phyloP scores from a whole-genome alignment of 2,797 vertebrate species.

The Xenentodon cancila region DNA sequence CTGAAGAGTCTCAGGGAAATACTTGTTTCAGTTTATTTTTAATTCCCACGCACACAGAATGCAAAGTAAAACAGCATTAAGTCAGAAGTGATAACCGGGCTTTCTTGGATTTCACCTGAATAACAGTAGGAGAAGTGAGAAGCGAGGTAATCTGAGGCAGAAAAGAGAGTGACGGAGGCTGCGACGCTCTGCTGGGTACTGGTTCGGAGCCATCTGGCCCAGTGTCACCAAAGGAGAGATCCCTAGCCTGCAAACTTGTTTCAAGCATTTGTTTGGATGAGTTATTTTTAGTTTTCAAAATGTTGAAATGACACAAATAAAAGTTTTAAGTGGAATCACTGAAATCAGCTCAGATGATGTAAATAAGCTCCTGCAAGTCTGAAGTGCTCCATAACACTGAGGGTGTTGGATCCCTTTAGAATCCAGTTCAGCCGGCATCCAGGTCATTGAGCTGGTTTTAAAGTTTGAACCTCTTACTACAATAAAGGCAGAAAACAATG shows the following conservation, averaged over 20 bases:
- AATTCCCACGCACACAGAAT: slow-evolving; percentile 7
- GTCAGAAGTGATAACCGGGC: slow-evolving; percentile 42
- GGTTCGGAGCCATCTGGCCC: slow-evolving; percentile 65
- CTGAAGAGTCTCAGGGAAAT: slow-evolving; percentile 9
- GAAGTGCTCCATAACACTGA: not conserved
- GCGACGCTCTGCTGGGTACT: slow-evolving; percentile 50
- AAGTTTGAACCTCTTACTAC: slow-evolving; percentile 25
- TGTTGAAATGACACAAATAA: slow-evolving; percentile 11
- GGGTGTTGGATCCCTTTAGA: slow-evolving; percentile 5
- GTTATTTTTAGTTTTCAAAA: slow-evolving; percentile 18
- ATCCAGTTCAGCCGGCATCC: not conserved
- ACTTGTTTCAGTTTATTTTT: not conserved
- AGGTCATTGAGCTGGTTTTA: not conserved
- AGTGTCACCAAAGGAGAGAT: slow-evolving; percentile 47
- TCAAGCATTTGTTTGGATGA: slow-evolving; percentile 44
- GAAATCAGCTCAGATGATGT: too few relatives aligned
- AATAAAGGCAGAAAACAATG: slow-evolving; percentile 38
- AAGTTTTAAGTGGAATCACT: too few relatives aligned
- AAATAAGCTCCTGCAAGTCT: not conserved
- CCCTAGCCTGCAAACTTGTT: slow-evolving; percentile 54
- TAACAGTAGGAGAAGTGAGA: slow-evolving; percentile 43
- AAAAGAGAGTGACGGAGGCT: slow-evolving; percentile 48
- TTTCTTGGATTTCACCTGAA: slow-evolving; percentile 49
- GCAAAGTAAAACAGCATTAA: slow-evolving; percentile 25
- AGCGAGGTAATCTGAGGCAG: slow-evolving; percentile 22